Evolutionary conservation across 2,888 invertebrate genomes (phyloP).

Genomic region (Xanthorhoe spadicearia): DNA sequence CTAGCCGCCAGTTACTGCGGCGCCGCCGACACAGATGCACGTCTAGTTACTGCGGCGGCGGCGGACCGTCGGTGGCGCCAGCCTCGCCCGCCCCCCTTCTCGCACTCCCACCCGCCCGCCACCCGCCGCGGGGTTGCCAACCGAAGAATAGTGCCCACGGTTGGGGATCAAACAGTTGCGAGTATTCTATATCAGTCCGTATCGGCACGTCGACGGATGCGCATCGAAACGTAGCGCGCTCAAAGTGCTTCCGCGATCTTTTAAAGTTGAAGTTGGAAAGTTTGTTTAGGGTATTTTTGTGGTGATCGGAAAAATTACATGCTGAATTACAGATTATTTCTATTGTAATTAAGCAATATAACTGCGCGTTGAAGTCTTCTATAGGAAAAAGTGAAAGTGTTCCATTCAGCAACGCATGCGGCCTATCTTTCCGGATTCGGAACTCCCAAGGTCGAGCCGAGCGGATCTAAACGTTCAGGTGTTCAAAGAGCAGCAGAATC

Average conservation of each 20-base stretch:
- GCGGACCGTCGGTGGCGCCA: slow-evolving; percentile 71
- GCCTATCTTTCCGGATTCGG: neutral
- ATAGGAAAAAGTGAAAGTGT: neutral
- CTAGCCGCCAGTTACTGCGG: slow-evolving; percentile 24
- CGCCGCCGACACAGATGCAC: slow-evolving; percentile 25
- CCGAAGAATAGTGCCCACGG: slow-evolving; percentile 36
- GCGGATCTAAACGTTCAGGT: neutral
- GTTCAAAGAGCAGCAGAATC: neutral
- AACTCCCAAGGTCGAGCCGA: neutral
- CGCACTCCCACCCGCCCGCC: slow-evolving; percentile 45
- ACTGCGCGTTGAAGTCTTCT: slow-evolving; percentile 1
- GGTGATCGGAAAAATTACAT: too few species aligned
- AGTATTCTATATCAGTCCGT: neutral
- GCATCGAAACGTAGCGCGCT: neutral
- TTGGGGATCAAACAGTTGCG: slow-evolving; percentile 34
- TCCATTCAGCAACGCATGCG: neutral
- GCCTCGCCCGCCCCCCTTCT: slow-evolving; percentile 50
- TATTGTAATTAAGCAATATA: neutral
- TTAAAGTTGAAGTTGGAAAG: neutral
- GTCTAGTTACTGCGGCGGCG: slow-evolving; percentile 26
- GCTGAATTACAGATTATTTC: neutral
- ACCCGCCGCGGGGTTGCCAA: slow-evolving; percentile 54
- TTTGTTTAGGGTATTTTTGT: too few species aligned
- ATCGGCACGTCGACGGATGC: neutral
- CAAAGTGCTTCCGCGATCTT: neutral